Conservation (phyloP, 2,888 invertebrate species). For the Hirtodrosophila cameraria region DNA sequence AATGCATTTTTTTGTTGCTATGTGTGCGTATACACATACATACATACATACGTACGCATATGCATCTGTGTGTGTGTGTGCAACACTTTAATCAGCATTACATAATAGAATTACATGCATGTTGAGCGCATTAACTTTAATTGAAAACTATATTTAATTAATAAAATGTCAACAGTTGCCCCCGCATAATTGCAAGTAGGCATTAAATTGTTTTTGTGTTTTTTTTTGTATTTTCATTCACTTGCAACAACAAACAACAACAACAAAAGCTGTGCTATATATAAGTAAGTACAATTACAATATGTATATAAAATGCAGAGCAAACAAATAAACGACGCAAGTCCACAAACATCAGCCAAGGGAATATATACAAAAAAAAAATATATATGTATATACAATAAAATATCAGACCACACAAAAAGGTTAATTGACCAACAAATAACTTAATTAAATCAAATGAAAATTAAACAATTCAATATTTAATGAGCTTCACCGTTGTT, state of each 20-base stretch:
- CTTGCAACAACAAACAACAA: constrained; percentile 14
- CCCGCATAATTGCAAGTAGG: constrained; percentile 67
- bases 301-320: constrained; percentile 61
- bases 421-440: constrained; percentile 78
- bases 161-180: constrained; percentile 71
- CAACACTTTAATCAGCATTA: constrained; percentile 54
- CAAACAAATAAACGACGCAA: constrained; percentile 59
- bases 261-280: constrained; percentile 25
- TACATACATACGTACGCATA: too few relatives aligned
- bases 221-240: too few relatives aligned
- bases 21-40: too few relatives aligned
- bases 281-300: constrained; percentile 62
- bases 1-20: background rate
- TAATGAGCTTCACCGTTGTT: constrained; percentile 69
- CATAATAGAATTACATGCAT: constrained; percentile 73
- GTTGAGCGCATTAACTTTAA: constrained; percentile 72
- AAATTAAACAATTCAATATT: constrained; percentile 73
- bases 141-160: constrained; percentile 77
- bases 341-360: constrained; percentile 34
- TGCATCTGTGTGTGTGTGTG: constrained; percentile 21
- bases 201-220: constrained; percentile 54
- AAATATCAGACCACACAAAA: constrained; percentile 70
- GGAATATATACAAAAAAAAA: constrained; percentile 19
- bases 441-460: constrained; percentile 79
- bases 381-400: constrained; percentile 40